Evolutionary conservation across 2,797 vertebrate species (phyloP), one percentile per base, ranked within the genome.

Genomic region (Potorous gilbertii): DNA sequence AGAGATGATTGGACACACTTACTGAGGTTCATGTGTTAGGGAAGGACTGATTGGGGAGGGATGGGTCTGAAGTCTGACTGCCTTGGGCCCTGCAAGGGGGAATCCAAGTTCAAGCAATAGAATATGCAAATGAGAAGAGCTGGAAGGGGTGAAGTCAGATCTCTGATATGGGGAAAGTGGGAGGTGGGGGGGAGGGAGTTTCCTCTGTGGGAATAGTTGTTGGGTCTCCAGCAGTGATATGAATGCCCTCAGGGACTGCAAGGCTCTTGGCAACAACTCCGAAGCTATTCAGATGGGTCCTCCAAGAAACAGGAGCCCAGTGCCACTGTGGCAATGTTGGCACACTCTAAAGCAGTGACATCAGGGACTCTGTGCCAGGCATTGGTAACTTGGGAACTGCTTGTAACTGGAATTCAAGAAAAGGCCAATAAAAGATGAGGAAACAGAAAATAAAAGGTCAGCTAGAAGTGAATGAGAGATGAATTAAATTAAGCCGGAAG

Each of bases 101-200:
- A 81, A 52, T 21, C 46, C n/a, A 81, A 81, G 18, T 81, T 81
- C 74, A 46, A 81, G 8, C 40, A 46, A 46, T 46, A 40, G 8
- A 81, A 81, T 81, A 46, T 81, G 74, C 40, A n/a, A 66, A 34
- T n/a, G 27, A 81, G 21, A 40, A n/a, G 10, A 74, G 74, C n/a
- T 40, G 74, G 40, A 81, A 21, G 18, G 18, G 18, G 21, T 46
- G n/a, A 21, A 81, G 21, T 46, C 66, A 40, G n/a, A 81, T 21
- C n/a, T 46, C 74, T 81, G n/a, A 16, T 74, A 21, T 74, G n/a
- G n/a, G 18, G n/a, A 74, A 74, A 74, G n/a, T 59, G 8, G n/a
- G n/a, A 18, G 3, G n/a, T 1, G 0, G 66, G 18, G n/a, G 4
- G 0, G 66, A 5, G 1, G 66, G 5, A 4, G n/a, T 5, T 40